These are phyloP conservation scores for Xanthia togata DNA, from an alignment of 2,888 invertebrate species.

Conservation along the genomic window DNA sequence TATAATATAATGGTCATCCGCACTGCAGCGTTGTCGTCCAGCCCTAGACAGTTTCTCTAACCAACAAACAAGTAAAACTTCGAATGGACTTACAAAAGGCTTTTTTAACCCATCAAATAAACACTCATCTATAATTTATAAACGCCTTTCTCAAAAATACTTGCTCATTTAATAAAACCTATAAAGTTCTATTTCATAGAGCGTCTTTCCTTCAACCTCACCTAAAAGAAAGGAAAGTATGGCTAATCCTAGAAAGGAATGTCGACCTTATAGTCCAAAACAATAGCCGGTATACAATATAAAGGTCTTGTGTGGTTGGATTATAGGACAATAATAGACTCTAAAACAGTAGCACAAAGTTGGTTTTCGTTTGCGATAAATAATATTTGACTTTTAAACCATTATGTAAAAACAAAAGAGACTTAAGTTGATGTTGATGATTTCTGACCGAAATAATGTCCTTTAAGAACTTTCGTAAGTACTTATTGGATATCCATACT, in stretches of 20 bases:
- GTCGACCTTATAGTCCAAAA: conserved; percentile 70
- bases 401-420: neutral
- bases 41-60: conserved; percentile 5
- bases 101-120: conserved; percentile 67
- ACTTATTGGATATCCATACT: neutral
- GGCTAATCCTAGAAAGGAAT: conserved; percentile 66
- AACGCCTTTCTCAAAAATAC: conserved; percentile 71
- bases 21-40: conserved; percentile 19
- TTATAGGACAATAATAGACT: conserved; percentile 35
- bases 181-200: conserved; percentile 71
- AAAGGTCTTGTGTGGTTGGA: conserved; percentile 24
- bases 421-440: neutral
- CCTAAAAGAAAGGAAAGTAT: conserved; percentile 54
- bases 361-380: conserved; percentile 25
- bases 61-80: conserved; percentile 46
- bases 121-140: conserved; percentile 66
- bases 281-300: conserved; percentile 68
- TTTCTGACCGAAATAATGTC: neutral
- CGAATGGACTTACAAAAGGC: conserved; percentile 54
- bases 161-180: conserved; percentile 62
- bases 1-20: conserved; percentile 2
- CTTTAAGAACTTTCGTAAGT: neutral
- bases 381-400: conserved; percentile 2
- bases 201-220: conserved; percentile 57
- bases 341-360: conserved; percentile 16